Base-by-base conservation (phyloP, 2,888 invertebrate genomes). In the Agrotis exclamationis region DNA sequence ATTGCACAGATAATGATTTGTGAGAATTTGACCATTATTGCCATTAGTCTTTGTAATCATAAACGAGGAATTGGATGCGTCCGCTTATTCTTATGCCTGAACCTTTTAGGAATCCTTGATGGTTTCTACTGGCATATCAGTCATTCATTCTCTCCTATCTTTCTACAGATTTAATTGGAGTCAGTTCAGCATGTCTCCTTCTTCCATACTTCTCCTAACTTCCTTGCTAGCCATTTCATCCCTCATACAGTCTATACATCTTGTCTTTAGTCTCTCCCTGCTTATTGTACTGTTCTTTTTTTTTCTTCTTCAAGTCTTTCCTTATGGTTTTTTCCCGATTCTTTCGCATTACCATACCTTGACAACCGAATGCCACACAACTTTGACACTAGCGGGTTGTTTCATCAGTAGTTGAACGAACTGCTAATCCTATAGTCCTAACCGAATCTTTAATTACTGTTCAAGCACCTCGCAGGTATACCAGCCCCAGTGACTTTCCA, bases 1-100 rank as follows among this genome's bases (percentile, higher is more conserved):
- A 28, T 48, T 64, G 48, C 74, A 64, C n/a, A 44, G 18, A 48
- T 48, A 47, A 63, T 65, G 54, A n/a, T 65, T 72, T 20, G 45
- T 65, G 22, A 13, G 65, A 72, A 74, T 22, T 47, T 20, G 20
- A 11, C 11, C 3, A 53, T 24, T 73, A 45, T 71, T 14, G 13
- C 5, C 18, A 44, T 22, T 48, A 20, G 9, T 20, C 22, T 66
- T 48, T 20, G 16, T 39, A 44, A 58, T 4, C 20, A 24, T 44
- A 72, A 11, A 22, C 14, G 22, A 44, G 47, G 11, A 28, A 7
- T 48, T 20, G 18, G 9, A 50, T 22, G 6, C 7, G n/a, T 33
- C 13, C n/a, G 33, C 0, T n/a, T n/a, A 22, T 47, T 53, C 16
- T 9, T 5, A 22, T 14, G 18, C 14, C 16, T 45, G 18, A 2